These are phyloP conservation scores for pig (Sus scrofa) DNA, from an alignment of 2,113 vertebrate species.

Conservation along the genomic window T2T-Sscrofa CM000818.6:134001001-134001500, in stretches of 20 bases:
- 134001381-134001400: not conserved
- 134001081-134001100: not conserved
- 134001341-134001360: not conserved
- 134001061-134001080: not conserved
- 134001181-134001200: accelerated
- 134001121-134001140: accelerated
- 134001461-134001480: too few relatives aligned
- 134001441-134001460: too few relatives aligned
- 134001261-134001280: accelerated
- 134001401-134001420: too few relatives aligned
- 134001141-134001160: accelerated
- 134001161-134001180: accelerated
- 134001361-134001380: not conserved
- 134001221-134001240: not conserved
- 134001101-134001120: accelerated
- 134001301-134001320: not conserved
- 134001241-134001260: too few relatives aligned
- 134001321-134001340: accelerated
- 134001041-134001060: too few relatives aligned
- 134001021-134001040: accelerated
- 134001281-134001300: not conserved
- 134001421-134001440: too few relatives aligned
- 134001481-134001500: too few relatives aligned
- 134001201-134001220: not conserved
- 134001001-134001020: accelerated